These are phyloP conservation scores for Pissodes strobi DNA, from an alignment of 1,140 invertebrate species.

Conservation along the genomic window DNA sequence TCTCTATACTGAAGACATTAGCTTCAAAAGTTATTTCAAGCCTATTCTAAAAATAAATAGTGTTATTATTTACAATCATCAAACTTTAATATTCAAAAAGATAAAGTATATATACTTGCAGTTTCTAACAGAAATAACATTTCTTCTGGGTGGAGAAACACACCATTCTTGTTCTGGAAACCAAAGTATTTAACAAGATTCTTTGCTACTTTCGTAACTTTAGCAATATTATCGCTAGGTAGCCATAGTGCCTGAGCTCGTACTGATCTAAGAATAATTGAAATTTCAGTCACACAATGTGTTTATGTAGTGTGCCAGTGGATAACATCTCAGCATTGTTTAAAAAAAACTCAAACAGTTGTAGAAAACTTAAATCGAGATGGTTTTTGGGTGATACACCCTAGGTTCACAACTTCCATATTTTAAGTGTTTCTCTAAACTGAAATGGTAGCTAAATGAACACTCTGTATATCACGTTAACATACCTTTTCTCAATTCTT, in stretches of 20 bases:
- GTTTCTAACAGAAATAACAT: slow-evolving; percentile 53
- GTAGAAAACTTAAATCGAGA: too few species aligned
- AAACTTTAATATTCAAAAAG: too few species aligned
- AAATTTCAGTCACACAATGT: not conserved
- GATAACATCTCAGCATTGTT: too few species aligned
- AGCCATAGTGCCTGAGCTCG: slow-evolving; percentile 41
- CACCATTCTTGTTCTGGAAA: slow-evolving; percentile 42
- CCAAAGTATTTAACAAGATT: slow-evolving; percentile 41
- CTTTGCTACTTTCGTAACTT: slow-evolving; percentile 42
- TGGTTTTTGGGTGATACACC: too few species aligned
- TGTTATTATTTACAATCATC: too few species aligned
- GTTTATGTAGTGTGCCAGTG: too few species aligned
- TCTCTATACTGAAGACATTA: slow-evolving; percentile 46
- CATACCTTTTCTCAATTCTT: slow-evolving; percentile 45
- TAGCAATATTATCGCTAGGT: slow-evolving; percentile 26
- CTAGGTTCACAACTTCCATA: too few species aligned
- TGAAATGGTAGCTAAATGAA: too few species aligned
- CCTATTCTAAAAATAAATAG: slow-evolving; percentile 45
- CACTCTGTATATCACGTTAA: too few species aligned
- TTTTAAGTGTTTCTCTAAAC: too few species aligned
- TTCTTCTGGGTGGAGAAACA: slow-evolving; percentile 50
- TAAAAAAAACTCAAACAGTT: too few species aligned
- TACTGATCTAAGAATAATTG: slow-evolving; percentile 31
- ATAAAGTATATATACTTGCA: too few species aligned
- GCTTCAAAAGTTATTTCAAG: slow-evolving; percentile 46